These are phyloP conservation scores for Tragulus kanchil DNA, from an alignment of 2,113 vertebrate species.

Conservation along the genomic window DNA sequence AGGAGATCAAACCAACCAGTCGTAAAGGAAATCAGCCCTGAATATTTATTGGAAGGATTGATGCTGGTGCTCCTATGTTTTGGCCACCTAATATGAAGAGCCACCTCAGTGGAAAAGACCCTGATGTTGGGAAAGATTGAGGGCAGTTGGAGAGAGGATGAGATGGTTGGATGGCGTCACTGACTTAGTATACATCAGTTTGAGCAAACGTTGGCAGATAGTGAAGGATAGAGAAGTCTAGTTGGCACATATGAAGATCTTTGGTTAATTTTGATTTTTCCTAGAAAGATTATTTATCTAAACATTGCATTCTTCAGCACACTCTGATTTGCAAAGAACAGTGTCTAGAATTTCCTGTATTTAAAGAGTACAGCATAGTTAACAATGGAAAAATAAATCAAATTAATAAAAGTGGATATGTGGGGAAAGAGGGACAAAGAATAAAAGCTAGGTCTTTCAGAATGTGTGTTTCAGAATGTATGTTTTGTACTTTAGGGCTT, in stretches of 20 bases:
- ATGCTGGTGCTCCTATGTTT: neutral
- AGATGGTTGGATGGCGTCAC: neutral
- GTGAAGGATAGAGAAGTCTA: neutral
- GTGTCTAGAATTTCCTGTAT: neutral
- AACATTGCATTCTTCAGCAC: neutral
- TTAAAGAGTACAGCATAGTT: conserved; percentile 4
- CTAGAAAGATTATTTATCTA: neutral
- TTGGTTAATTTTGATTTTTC: conserved; percentile 22
- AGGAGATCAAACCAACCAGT: neutral
- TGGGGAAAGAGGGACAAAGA: neutral
- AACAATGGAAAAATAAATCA: neutral
- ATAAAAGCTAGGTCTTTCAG: neutral
- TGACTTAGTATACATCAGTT: neutral
- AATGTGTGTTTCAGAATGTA: neutral
- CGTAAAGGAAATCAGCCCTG: neutral
- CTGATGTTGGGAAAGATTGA: neutral
- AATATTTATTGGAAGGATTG: neutral
- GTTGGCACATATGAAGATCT: too few species aligned
- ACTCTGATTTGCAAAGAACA: neutral
- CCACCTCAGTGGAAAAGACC: neutral
- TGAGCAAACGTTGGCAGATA: neutral
- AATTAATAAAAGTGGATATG: neutral
- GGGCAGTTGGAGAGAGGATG: neutral
- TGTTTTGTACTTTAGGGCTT: neutral
- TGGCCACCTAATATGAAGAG: neutral